These are phyloP conservation scores for Ochotona curzoniae DNA, from an alignment of 2,113 vertebrate genomes.

Conservation along the genomic window DNA sequence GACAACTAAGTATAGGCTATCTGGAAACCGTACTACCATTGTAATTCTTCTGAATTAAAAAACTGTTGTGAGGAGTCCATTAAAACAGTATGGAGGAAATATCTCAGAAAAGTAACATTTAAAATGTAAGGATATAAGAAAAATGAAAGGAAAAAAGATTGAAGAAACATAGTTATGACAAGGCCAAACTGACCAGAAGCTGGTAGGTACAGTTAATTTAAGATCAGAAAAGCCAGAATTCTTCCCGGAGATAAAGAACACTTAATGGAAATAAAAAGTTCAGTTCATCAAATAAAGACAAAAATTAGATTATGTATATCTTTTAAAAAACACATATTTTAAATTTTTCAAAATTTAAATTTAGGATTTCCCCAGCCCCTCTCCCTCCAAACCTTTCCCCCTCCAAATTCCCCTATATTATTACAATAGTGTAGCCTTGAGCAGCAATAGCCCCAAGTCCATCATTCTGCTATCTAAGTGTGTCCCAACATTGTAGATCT, in stretches of 20 bases:
- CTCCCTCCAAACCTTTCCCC: no score
- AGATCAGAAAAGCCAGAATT: not conserved
- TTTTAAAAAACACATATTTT: not conserved
- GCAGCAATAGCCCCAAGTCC: no score
- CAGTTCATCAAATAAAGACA: not conserved
- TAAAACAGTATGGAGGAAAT: not conserved
- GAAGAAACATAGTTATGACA: not conserved
- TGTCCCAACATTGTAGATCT: no score
- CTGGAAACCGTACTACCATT: not conserved
- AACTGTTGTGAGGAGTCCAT: not conserved
- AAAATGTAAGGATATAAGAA: slow-evolving; percentile 5
- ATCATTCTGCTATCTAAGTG: no score
- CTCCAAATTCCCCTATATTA: no score
- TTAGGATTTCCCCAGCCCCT: no score
- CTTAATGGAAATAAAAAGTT: not conserved
- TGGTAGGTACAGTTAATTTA: slow-evolving; percentile 11
- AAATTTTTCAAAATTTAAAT: no score
- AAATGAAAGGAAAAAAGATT: not conserved
- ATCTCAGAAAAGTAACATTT: slow-evolving; percentile 3
- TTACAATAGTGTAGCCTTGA: no score
- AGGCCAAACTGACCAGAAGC: slow-evolving; percentile 27
- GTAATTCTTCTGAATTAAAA: slow-evolving; percentile 6
- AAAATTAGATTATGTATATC: not conserved
- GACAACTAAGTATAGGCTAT: not conserved
- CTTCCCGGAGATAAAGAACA: not conserved